A percentile compares a stretch with the other conserved stretches of the same genome.
Evolutionary conservation across 1,140 invertebrate species (phyloP).

Genomic region (Drosophila navojoa): DNA sequence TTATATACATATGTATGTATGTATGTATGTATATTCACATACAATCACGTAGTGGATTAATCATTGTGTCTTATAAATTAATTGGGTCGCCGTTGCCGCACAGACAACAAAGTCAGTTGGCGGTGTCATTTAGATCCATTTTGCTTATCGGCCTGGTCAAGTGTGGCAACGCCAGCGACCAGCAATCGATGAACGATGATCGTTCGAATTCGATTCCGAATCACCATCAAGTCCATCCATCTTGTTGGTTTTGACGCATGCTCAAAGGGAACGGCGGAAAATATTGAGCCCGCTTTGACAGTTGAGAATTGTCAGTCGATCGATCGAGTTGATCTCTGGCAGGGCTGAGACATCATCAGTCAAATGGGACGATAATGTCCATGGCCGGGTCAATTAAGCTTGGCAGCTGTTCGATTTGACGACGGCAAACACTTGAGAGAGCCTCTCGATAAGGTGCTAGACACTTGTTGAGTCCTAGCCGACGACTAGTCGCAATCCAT

Average conservation of each 20-base stretch:
- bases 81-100: slow-evolving; percentile 21
- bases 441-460: slow-evolving; percentile 26
- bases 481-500: slow-evolving; percentile 47
- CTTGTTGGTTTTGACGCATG: slow-evolving; percentile 67
- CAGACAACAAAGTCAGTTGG: background rate
- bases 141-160: slow-evolving; percentile 10
- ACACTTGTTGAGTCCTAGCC: slow-evolving; percentile 29
- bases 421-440: slow-evolving; percentile 40
- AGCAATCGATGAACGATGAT: slow-evolving; percentile 30
- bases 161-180: slow-evolving; percentile 10
- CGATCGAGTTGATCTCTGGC: slow-evolving; percentile 41
- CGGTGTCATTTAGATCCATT: slow-evolving; percentile 12
- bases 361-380: slow-evolving; percentile 66
- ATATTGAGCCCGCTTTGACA: slow-evolving; percentile 33
- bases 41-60: background rate
- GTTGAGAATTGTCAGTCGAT: slow-evolving; percentile 14
- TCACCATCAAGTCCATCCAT: slow-evolving; percentile 51
- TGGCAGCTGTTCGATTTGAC: slow-evolving; percentile 56
- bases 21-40: too few species aligned
- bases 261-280: slow-evolving; percentile 30
- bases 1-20: too few species aligned
- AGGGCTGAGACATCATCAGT: slow-evolving; percentile 64
- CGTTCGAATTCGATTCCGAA: slow-evolving; percentile 16
- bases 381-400: slow-evolving; percentile 62
- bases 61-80: slow-evolving; percentile 3